Conservation (phyloP, 2,113 vertebrate genomes). For the Ophiodon elongatus region DNA sequence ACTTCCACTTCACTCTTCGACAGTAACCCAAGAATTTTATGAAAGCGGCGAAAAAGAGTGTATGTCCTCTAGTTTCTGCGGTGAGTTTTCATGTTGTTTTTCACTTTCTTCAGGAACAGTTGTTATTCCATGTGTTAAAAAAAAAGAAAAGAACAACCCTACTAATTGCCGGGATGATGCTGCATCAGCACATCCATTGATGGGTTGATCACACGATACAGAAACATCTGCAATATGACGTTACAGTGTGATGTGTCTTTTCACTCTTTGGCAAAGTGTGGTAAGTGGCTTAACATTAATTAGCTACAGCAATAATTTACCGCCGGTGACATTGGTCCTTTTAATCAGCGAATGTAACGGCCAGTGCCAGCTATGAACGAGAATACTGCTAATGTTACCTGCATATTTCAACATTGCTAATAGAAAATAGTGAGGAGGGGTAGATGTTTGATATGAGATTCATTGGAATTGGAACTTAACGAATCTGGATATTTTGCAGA, state of each 20-base stretch:
- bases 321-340: neutral
- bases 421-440: neutral
- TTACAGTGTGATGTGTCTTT: neutral
- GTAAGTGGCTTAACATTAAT: neutral
- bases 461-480: neutral
- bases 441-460: neutral
- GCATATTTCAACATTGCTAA: neutral
- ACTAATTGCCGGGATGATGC: conserved; percentile 28
- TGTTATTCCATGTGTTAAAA: neutral
- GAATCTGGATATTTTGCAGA: neutral
- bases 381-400: neutral
- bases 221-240: conserved; percentile 6
- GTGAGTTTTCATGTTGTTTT: conserved; percentile 27
- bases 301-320: neutral
- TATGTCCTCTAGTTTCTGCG: conserved; percentile 15
- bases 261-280: neutral
- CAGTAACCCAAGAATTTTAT: conserved; percentile 6
- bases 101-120: conserved; percentile 8
- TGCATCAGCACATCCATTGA: conserved; percentile 6
- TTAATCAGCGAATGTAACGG: neutral
- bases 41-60: neutral
- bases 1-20: conserved; percentile 7
- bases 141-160: neutral
- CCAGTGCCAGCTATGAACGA: neutral
- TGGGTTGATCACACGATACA: neutral